Conservation (phyloP, 2,888 invertebrate genomes). For the Ophraella communa region DNA sequence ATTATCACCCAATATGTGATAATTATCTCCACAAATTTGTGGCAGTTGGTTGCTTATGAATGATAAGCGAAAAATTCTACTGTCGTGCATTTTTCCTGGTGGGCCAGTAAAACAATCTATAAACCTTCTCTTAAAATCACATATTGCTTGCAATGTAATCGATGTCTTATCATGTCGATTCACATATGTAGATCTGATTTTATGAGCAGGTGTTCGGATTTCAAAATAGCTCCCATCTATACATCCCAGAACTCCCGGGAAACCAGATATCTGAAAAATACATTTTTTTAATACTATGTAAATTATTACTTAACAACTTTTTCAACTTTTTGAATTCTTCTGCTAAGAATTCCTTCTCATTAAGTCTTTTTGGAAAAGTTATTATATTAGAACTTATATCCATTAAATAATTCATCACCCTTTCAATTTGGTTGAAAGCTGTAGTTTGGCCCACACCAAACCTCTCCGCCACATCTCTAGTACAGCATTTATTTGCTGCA, state of each 20-base stretch:
- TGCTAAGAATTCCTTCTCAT: conserved; percentile 4
- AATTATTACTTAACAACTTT: not conserved
- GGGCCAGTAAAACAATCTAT: not conserved
- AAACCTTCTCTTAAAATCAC: not conserved
- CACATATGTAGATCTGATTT: conserved; percentile 2
- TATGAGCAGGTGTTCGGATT: conserved; percentile 7
- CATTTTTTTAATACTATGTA: not conserved
- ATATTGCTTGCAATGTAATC: conserved; percentile 23
- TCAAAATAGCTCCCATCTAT: not conserved
- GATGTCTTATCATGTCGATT: conserved; percentile 3
- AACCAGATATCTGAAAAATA: conserved; percentile 19
- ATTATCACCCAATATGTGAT: conserved; percentile 9
- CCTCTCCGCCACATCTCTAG: not conserved
- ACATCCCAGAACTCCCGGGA: conserved; percentile 31
- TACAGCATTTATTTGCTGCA: not conserved
- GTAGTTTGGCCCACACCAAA: conserved; percentile 12
- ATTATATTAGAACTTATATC: conserved; percentile 1
- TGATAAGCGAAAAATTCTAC: conserved; percentile 7
- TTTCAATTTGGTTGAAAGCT: not conserved
- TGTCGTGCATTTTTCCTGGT: conserved; percentile 12
- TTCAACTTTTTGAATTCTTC: conserved; percentile 7
- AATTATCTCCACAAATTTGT: conserved; percentile 8
- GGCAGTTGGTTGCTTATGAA: not conserved
- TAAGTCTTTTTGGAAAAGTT: not conserved
- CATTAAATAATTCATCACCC: conserved; percentile 13